These are phyloP conservation scores for Melipona beecheii DNA, from an alignment of 2,888 invertebrate genomes.

Conservation along the genomic window DNA sequence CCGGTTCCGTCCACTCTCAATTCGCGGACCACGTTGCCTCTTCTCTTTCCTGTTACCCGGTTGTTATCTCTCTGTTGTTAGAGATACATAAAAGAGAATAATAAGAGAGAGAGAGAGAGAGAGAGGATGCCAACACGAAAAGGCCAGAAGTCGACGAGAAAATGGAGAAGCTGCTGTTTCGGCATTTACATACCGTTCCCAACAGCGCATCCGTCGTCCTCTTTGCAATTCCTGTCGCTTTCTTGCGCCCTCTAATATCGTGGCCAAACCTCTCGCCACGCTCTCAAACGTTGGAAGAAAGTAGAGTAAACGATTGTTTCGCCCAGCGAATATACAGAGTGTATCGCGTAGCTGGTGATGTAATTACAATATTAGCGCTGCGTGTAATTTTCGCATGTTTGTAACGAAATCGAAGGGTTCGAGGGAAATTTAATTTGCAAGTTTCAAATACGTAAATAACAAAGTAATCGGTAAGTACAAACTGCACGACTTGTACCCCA, in stretches of 20 bases:
- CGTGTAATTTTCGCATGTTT: no score
- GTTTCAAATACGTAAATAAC: no score
- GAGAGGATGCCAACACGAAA: neutral
- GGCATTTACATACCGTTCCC: constrained; percentile 36
- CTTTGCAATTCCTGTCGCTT: constrained; percentile 23
- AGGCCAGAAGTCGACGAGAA: constrained; percentile 21
- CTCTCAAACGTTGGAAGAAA: constrained; percentile 1
- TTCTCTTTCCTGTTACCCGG: constrained; percentile 1
- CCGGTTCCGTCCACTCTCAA: constrained; percentile 5
- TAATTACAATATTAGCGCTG: no score
- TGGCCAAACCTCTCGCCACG: neutral
- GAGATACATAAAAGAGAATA: constrained; percentile 15
- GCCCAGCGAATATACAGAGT: neutral
- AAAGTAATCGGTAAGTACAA: no score
- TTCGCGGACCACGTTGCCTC: neutral
- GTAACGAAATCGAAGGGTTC: no score
- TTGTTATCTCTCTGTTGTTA: constrained; percentile 8
- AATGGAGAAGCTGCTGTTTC: constrained; percentile 13
- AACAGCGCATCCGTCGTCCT: neutral
- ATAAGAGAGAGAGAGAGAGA: neutral
- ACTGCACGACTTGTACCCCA: no score
- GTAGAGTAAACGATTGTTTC: constrained; percentile 17
- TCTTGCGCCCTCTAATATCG: constrained; percentile 30
- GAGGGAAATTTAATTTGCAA: no score
- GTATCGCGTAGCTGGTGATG: no score